Conservation (phyloP, 2,113 vertebrate genomes). For the Dicrurus megarhynchus region DNA sequence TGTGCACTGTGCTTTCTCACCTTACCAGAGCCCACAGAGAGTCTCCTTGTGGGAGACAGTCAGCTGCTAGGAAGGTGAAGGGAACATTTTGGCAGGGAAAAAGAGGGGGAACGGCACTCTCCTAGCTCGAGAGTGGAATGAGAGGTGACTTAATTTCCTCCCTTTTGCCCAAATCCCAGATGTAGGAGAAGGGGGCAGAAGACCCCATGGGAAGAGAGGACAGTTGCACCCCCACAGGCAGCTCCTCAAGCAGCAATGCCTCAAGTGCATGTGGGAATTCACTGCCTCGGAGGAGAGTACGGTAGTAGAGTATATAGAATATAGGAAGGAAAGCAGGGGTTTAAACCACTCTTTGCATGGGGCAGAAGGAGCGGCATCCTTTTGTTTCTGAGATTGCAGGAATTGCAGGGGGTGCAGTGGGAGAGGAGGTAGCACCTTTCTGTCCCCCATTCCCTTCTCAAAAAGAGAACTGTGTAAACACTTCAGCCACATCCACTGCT, state of each 20-base stretch:
- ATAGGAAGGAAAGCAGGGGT: not conserved
- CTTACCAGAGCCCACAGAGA: not conserved
- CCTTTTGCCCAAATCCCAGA: not conserved
- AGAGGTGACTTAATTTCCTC: not conserved
- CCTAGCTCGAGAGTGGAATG: fast-evolving
- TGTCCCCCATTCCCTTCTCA: not conserved
- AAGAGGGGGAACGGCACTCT: not conserved
- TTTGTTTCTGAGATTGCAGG: not conserved
- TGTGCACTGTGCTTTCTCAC: not conserved
- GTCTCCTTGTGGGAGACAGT: not conserved
- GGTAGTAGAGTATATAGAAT: not conserved
- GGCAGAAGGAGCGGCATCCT: not conserved
- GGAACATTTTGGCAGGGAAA: not conserved
- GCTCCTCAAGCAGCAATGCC: not conserved
- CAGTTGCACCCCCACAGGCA: not conserved
- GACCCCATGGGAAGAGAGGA: not conserved
- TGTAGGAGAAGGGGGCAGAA: not conserved
- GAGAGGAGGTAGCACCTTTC: not conserved
- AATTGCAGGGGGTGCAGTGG: not conserved
- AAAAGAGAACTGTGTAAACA: not conserved
- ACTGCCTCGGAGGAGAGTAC: not conserved
- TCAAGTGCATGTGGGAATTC: not conserved
- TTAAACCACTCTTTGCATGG: not conserved
- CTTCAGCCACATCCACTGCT: not conserved
- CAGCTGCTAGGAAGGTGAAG: not conserved